Percentiles rank a stretch among this genome's conserved stretches.
These are phyloP conservation scores for Entelurus aequoreus DNA, from an alignment of 2,113 vertebrate genomes.

Conservation along the genomic window DNA sequence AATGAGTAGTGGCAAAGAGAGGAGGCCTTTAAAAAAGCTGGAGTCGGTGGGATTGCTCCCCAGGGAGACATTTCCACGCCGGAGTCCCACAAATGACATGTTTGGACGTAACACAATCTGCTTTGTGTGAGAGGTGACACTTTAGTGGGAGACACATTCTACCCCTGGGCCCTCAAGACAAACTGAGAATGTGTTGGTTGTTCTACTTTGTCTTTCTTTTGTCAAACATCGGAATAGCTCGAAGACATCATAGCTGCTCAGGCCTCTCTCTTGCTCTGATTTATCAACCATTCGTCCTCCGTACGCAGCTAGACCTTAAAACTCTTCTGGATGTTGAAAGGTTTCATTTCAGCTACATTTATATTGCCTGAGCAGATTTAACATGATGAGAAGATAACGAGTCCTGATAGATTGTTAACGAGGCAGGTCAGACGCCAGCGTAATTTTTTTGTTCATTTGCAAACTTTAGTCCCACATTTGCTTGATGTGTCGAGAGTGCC, in stretches of 20 bases:
- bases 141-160: constrained; percentile 49
- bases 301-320: neutral
- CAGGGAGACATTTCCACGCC: constrained; percentile 56
- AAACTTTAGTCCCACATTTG: too few relatives aligned
- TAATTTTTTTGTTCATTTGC: too few relatives aligned
- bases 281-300: constrained; percentile 4
- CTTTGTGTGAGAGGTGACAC: constrained; percentile 57
- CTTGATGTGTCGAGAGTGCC: too few relatives aligned
- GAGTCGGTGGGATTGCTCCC: constrained; percentile 67
- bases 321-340: neutral
- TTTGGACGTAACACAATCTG: constrained; percentile 62
- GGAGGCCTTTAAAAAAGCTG: constrained; percentile 55
- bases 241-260: constrained; percentile 30
- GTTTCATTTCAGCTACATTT: neutral
- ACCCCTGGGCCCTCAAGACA: constrained; percentile 35
- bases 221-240: constrained; percentile 16
- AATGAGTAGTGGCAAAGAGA: constrained; percentile 46
- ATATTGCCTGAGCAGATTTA: too few relatives aligned
- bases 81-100: constrained; percentile 63
- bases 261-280: constrained; percentile 21
- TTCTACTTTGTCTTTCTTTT: constrained; percentile 23
- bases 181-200: constrained; percentile 17
- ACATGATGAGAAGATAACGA: too few relatives aligned
- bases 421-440: too few relatives aligned
- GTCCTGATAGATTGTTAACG: too few relatives aligned